phyloP scores from a whole-genome alignment of 2,797 vertebrate genomes.

The Podarcis siculus region DNA sequence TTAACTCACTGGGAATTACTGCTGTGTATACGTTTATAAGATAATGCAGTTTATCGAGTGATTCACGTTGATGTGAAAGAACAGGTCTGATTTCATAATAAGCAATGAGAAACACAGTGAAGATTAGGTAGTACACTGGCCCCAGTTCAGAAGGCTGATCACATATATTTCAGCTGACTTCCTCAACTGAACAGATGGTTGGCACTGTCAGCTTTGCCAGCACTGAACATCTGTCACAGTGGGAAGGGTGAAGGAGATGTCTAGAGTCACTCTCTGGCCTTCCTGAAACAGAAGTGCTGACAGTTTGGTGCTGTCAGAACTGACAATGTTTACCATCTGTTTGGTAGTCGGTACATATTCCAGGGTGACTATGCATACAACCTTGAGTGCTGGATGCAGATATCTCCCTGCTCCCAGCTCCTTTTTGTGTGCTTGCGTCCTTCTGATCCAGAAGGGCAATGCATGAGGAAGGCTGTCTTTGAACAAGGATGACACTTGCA shows the following conservation, averaged over 20 bases:
- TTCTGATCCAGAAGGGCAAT: not conserved
- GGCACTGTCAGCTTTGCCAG: not conserved
- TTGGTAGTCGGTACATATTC: not conserved
- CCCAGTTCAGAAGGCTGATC: not conserved
- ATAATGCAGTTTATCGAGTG: not conserved
- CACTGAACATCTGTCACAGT: not conserved
- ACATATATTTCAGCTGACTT: not conserved
- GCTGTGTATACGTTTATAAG: not conserved
- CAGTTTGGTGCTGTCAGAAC: not conserved
- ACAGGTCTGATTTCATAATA: not conserved
- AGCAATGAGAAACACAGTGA: not conserved
- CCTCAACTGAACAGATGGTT: not conserved
- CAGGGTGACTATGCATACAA: not conserved
- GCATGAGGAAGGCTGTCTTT: not conserved
- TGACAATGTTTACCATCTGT: slow-evolving; percentile 8
- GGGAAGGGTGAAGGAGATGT: not conserved
- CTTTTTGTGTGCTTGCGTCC: not conserved
- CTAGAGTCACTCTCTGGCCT: not conserved
- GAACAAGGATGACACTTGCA: not conserved
- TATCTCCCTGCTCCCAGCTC: too few species aligned
- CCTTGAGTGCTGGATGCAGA: not conserved
- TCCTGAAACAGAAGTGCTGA: not conserved
- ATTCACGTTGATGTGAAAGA: not conserved
- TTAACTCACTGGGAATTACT: not conserved
- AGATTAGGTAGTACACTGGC: not conserved